A percentile compares a stretch with the other conserved stretches of the same genome.
Evolutionary conservation across 2,888 invertebrate genomes (phyloP).

Genomic region (Limnephilus lunatus): DNA sequence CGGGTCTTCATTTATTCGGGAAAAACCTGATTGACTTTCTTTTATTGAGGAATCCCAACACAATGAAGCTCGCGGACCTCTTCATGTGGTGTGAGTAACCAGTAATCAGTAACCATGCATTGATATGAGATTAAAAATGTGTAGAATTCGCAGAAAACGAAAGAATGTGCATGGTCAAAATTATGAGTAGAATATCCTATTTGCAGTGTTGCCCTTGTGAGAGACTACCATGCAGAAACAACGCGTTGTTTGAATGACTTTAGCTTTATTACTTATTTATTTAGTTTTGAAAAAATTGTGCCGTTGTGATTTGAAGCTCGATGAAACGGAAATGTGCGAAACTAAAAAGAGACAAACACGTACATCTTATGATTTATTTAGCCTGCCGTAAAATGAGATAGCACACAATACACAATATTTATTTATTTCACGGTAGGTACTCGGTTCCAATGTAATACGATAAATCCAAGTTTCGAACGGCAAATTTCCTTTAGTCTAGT

Average conservation of each 20-base stretch:
- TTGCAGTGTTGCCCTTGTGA: background rate
- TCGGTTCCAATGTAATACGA: too few species aligned
- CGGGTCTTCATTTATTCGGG: slow-evolving; percentile 9
- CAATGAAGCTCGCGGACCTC: background rate
- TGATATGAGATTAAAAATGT: background rate
- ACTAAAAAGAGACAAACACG: too few species aligned
- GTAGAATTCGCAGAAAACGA: background rate
- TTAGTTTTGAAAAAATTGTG: too few species aligned
- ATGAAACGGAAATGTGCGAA: too few species aligned
- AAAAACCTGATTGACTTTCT: slow-evolving; percentile 41
- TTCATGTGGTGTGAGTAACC: background rate
- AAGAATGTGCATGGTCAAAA: background rate
- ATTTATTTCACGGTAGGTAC: too few species aligned
- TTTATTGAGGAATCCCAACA: slow-evolving; percentile 28
- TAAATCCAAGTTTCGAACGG: too few species aligned
- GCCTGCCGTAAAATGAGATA: too few species aligned
- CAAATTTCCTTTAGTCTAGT: too few species aligned
- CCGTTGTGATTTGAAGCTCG: too few species aligned
- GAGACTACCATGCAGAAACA: background rate
- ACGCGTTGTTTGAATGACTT: background rate
- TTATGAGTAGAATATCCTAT: background rate
- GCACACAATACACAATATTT: too few species aligned
- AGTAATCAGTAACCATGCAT: background rate
- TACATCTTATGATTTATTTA: too few species aligned
- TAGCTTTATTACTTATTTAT: background rate